These are phyloP conservation scores for Idris sp. DNA, from an alignment of 1,140 invertebrate genomes.

Conservation along the genomic window DNA sequence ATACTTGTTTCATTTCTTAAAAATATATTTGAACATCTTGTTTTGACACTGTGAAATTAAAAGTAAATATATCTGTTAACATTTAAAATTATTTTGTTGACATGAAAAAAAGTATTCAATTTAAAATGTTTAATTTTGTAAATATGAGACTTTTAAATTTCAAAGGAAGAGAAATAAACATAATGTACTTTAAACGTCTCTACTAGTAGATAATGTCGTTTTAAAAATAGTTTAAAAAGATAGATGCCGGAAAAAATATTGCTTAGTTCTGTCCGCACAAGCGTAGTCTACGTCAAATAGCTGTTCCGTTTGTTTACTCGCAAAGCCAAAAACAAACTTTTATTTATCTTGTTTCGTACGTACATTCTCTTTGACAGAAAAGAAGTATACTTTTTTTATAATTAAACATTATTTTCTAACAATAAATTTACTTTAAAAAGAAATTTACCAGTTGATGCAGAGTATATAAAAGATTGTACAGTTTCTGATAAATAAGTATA, in stretches of 20 bases:
- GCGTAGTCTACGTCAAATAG: conserved; percentile 1
- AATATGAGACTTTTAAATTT: too few relatives aligned
- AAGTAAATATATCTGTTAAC: too few relatives aligned
- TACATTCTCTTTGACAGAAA: neutral
- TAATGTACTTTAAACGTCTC: conserved; percentile 13
- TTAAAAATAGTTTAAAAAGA: conserved; percentile 24
- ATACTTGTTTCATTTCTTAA: too few relatives aligned
- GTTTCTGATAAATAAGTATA: too few relatives aligned
- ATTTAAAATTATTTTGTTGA: too few relatives aligned
- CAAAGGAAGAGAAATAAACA: conserved; percentile 8
- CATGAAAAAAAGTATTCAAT: too few relatives aligned
- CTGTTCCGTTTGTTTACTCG: conserved; percentile 11
- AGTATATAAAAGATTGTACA: too few relatives aligned
- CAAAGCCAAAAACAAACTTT: conserved; percentile 2
- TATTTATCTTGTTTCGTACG: neutral
- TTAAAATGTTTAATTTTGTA: too few relatives aligned
- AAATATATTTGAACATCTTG: too few relatives aligned
- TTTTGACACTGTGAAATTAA: too few relatives aligned
- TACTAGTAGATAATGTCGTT: conserved; percentile 6
- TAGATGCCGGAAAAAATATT: conserved; percentile 20
- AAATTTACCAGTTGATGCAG: too few relatives aligned
- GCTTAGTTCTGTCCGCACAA: conserved; percentile 10
- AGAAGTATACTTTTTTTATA: neutral
- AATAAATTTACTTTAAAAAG: too few relatives aligned
- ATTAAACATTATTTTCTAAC: neutral